phyloP scores from a whole-genome alignment of 1,140 invertebrate genomes.

The Drosophila grimshawi region DNA sequence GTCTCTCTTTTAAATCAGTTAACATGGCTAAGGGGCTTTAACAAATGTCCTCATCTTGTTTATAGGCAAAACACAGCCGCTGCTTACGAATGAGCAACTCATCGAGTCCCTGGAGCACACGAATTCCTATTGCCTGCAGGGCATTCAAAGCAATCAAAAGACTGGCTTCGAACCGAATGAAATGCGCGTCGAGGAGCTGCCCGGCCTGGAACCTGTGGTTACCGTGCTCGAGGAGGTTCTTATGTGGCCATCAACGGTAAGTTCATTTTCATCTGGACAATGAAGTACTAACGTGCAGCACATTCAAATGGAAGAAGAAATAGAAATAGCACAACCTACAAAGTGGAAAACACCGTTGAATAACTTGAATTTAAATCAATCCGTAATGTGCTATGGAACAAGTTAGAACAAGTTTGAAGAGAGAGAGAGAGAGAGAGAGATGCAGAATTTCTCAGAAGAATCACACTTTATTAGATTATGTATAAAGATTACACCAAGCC shows the following conservation, averaged over 20 bases:
- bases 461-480: too few species aligned
- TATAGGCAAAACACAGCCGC: constrained; percentile 65
- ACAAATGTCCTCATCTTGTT: neutral
- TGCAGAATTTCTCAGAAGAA: too few species aligned
- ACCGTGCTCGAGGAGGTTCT: constrained; percentile 81
- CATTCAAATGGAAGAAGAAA: too few species aligned
- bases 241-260: constrained; percentile 84
- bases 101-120: constrained; percentile 78
- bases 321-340: too few species aligned
- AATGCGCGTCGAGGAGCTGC: constrained; percentile 68
- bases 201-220: constrained; percentile 76
- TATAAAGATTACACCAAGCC: too few species aligned
- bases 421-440: too few species aligned
- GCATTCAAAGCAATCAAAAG: constrained; percentile 80
- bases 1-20: constrained; percentile 14
- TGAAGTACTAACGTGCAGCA: too few species aligned
- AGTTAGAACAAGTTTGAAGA: too few species aligned
- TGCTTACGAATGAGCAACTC: constrained; percentile 74
- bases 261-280: constrained; percentile 16
- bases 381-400: too few species aligned
- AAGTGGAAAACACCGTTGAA: too few species aligned
- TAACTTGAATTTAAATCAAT: too few species aligned
- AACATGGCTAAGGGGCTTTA: neutral
- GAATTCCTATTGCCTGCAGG: constrained; percentile 82
- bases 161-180: constrained; percentile 52